Evolutionary conservation across 2,797 vertebrate species (phyloP).

Genomic region (Pelochelys cantorii): DNA sequence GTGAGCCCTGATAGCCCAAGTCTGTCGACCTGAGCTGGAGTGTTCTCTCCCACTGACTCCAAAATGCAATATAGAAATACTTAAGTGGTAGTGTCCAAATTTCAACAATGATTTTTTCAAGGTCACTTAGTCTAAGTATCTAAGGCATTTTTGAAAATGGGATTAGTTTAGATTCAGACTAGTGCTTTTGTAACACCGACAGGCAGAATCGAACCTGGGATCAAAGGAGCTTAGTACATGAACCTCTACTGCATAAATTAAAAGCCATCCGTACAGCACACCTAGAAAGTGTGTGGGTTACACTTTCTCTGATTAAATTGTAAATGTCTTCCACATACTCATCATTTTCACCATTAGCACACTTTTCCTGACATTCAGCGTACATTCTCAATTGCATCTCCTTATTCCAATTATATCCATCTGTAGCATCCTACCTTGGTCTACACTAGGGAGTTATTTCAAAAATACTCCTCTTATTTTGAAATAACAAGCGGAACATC

Average conservation of each 20-base stretch:
- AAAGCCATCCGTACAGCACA: too few relatives aligned
- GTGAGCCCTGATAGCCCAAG: neutral
- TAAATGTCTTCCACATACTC: neutral
- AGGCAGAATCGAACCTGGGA: too few relatives aligned
- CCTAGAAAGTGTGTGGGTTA: too few relatives aligned
- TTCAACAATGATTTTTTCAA: neutral
- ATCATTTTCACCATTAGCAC: neutral
- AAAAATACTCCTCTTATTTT: too few relatives aligned
- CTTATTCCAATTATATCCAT: neutral
- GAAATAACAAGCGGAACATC: too few relatives aligned
- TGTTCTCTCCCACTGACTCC: neutral
- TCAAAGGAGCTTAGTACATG: too few relatives aligned
- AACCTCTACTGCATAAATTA: too few relatives aligned
- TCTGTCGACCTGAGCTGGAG: neutral
- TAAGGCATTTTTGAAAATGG: neutral
- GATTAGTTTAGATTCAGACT: neutral
- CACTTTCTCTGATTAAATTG: neutral
- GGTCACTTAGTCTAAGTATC: neutral
- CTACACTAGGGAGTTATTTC: too few relatives aligned
- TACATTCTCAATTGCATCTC: neutral
- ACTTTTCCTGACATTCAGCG: neutral
- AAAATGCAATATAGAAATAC: neutral
- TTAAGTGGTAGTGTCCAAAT: neutral
- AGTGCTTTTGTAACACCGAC: neutral
- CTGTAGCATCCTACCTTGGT: accelerated